A percentile compares a stretch with the other conserved stretches of the same genome.
phyloP scores from a whole-genome alignment of 2,888 invertebrate species.

The Callinectes sapidus region DNA sequence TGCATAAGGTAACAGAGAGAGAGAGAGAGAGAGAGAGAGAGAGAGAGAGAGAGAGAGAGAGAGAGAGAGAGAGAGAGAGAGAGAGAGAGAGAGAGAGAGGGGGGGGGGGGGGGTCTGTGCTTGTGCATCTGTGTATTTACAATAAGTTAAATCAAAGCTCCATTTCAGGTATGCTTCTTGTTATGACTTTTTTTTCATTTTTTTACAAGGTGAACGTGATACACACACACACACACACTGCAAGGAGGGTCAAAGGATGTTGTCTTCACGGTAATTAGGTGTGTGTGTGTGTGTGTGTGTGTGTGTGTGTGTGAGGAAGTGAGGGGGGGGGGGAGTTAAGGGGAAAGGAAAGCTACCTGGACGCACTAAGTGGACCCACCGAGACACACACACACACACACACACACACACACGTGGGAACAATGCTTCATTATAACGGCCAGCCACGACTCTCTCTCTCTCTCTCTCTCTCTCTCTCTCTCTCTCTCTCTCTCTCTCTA shows the following conservation, averaged over 20 bases:
- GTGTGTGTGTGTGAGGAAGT: background rate
- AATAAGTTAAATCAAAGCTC: background rate
- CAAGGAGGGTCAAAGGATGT: background rate
- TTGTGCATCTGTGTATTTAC: background rate
- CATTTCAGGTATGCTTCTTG: background rate
- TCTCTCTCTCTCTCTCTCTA: conserved; percentile 33
- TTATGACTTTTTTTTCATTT: background rate
- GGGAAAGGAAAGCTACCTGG: conserved; percentile 15
- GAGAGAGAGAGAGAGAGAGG: no score
- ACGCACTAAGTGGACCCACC: conserved; percentile 9
- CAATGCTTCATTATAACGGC: conserved; percentile 35
- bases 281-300: background rate
- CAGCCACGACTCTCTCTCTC: background rate
- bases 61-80: no score
- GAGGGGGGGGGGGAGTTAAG: background rate
- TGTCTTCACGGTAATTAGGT: background rate
- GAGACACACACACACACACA: conserved; percentile 26
- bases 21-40: no score
- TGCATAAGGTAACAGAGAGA: background rate
- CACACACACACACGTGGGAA: conserved; percentile 27
- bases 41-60: no score
- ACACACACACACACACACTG: conserved; percentile 21
- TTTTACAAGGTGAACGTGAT: background rate
- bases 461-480: conserved; percentile 36
- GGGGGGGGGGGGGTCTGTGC: background rate